A percentile compares a stretch with the other conserved stretches of the same genome.
Evolutionary conservation across 1,140 invertebrate species (phyloP).

Genomic region (Lethrus apterus): DNA sequence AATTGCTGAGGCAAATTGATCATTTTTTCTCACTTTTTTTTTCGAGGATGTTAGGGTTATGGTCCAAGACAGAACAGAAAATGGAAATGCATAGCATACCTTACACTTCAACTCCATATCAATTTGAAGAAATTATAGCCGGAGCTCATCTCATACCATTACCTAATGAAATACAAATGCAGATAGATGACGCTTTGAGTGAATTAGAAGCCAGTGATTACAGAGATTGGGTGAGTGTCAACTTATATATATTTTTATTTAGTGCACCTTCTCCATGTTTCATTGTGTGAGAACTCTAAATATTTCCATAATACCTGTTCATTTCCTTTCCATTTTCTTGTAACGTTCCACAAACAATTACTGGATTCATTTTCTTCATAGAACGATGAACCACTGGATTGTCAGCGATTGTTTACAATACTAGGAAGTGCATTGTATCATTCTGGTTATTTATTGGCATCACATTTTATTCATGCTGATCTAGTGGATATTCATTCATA

Average conservation of each 20-base stretch:
- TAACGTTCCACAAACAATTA: too few relatives aligned
- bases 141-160: slow-evolving; percentile 55
- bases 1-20: slow-evolving; percentile 44
- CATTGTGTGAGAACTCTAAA: too few relatives aligned
- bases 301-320: too few relatives aligned
- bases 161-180: slow-evolving; percentile 64
- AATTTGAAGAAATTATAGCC: slow-evolving; percentile 39
- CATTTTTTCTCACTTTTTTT: slow-evolving; percentile 51
- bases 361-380: slow-evolving; percentile 43
- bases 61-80: slow-evolving; percentile 29
- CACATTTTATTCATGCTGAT: slow-evolving; percentile 63
- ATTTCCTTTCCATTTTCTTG: too few relatives aligned
- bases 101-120: slow-evolving; percentile 9
- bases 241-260: slow-evolving; percentile 14
- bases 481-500: slow-evolving; percentile 62
- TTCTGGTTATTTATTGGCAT: slow-evolving; percentile 60
- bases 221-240: slow-evolving; percentile 59
- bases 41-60: slow-evolving; percentile 39
- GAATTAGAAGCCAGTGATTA: slow-evolving; percentile 78
- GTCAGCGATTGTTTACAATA: slow-evolving; percentile 68
- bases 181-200: slow-evolving; percentile 70
- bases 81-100: slow-evolving; percentile 1
- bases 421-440: slow-evolving; percentile 67
- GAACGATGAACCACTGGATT: slow-evolving; percentile 71
- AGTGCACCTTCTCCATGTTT: too few relatives aligned